Base-by-base conservation (phyloP, 2,888 invertebrate genomes). In the Caenorhabditis drosophilae region DNA sequence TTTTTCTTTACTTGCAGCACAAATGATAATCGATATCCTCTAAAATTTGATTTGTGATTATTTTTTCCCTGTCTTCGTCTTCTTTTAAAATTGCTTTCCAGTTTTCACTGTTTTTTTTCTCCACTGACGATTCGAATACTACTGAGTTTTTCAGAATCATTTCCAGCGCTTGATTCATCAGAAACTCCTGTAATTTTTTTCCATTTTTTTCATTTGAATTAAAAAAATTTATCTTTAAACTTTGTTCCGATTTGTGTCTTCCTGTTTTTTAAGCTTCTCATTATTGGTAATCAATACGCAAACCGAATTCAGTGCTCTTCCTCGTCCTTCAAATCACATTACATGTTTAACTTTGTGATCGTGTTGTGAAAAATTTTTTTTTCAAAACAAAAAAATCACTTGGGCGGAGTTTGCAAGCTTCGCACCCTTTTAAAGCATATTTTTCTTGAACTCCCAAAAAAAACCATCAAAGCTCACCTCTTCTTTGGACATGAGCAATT, bases 401-500 rank as follows among this genome's bases (percentile, higher is more conserved):
- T n/a, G n/a, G n/a, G n/a, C n/a, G n/a, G n/a, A n/a, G n/a, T n/a
- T n/a, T n/a, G n/a, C n/a, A n/a, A n/a, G n/a, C n/a, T n/a, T n/a
- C n/a, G n/a, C n/a, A n/a, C n/a, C n/a, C n/a, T n/a, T n/a, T n/a
- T n/a, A n/a, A n/a, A n/a, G n/a, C n/a, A n/a, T n/a, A n/a, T n/a
- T n/a, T n/a, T n/a, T n/a, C n/a, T n/a, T n/a, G n/a, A n/a, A n/a
- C n/a, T n/a, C n/a, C n/a, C n/a, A n/a, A n/a, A n/a, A n/a, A n/a
- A n/a, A n/a, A n/a, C n/a, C n/a, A n/a, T n/a, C n/a, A n/a, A n/a
- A n/a, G n/a, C n/a, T n/a, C n/a, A n/a, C n/a, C 77, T 70, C 72
- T 63, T 42, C 77, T 44, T 54, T 77, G 77, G 3, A 77, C 69
- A 44, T 76, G 76, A 11, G 76, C 77, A 47, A 77, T 75, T 26